These are phyloP conservation scores for Myrmophylax atrothorax DNA, from an alignment of 2,113 vertebrate species.

Conservation along the genomic window DNA sequence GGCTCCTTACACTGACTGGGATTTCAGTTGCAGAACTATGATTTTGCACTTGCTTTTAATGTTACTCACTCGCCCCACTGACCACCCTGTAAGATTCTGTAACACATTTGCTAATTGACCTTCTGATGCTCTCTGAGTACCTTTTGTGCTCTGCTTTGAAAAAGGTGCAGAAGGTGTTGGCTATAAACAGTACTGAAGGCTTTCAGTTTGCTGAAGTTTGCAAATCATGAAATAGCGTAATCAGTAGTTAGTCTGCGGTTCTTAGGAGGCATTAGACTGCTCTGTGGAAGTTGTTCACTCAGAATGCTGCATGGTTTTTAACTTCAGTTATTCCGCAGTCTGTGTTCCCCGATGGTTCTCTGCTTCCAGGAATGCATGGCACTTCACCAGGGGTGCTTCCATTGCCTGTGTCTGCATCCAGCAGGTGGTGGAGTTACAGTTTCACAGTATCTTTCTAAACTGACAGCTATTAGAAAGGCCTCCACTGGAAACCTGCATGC, in stretches of 20 bases:
- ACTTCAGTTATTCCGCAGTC: not conserved
- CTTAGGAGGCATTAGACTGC: not conserved
- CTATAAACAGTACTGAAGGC: not conserved
- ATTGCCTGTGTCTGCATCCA: rapidly evolving
- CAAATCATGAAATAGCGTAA: not conserved
- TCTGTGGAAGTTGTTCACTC: not conserved
- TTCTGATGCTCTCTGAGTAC: not conserved
- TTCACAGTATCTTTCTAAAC: not conserved
- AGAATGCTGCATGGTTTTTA: rapidly evolving
- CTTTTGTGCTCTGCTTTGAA: not conserved
- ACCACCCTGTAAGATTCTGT: not conserved
- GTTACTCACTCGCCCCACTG: not conserved
- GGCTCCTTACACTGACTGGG: not conserved
- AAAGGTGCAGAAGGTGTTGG: rapidly evolving
- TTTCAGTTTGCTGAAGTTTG: not conserved
- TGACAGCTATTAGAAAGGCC: not conserved
- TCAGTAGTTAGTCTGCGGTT: not conserved
- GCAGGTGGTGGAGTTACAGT: not conserved
- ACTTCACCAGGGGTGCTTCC: not conserved
- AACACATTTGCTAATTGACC: not conserved
- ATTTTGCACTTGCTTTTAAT: not conserved
- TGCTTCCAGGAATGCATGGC: not conserved
- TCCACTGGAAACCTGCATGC: not conserved
- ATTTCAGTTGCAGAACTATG: not conserved
- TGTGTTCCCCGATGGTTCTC: not conserved